A percentile compares a stretch with the other conserved stretches of the same genome.
Evolutionary conservation across 2,113 vertebrate species (phyloP).

Genomic region (Mus pahari): DNA sequence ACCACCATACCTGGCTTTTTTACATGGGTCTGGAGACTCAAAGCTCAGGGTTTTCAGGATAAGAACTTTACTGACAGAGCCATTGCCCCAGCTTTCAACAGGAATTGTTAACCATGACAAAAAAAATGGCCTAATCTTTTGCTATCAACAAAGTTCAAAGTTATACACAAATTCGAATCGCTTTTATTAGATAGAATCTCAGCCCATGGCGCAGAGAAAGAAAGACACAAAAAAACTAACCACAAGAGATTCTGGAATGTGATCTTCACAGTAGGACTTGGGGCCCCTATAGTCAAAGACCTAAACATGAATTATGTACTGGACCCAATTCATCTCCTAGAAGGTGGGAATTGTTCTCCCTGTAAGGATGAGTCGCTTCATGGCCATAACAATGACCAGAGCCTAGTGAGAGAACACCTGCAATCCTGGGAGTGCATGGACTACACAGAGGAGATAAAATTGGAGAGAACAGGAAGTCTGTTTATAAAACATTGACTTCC

Average conservation of each 20-base stretch:
- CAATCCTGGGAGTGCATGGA: neutral
- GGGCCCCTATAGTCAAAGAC: neutral
- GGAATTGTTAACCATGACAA: neutral
- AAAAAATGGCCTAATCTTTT: neutral
- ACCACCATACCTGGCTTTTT: neutral
- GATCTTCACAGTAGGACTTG: neutral
- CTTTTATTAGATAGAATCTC: neutral
- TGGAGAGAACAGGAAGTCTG: neutral
- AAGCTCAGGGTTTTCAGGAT: neutral
- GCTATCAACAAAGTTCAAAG: neutral
- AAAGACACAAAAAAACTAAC: neutral
- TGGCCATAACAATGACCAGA: neutral
- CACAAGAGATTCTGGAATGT: neutral
- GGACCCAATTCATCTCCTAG: neutral
- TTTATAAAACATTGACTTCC: neutral
- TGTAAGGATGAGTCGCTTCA: neutral
- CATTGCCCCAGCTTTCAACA: neutral
- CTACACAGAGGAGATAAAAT: neutral
- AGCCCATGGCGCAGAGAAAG: neutral
- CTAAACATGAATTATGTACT: neutral
- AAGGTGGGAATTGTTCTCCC: neutral
- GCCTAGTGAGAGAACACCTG: neutral
- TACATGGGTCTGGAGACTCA: neutral
- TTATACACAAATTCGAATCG: neutral
- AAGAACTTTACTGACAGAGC: neutral